Base-by-base conservation (phyloP, 2,113 vertebrate species). In the cat (Felis catus) region DNA sequence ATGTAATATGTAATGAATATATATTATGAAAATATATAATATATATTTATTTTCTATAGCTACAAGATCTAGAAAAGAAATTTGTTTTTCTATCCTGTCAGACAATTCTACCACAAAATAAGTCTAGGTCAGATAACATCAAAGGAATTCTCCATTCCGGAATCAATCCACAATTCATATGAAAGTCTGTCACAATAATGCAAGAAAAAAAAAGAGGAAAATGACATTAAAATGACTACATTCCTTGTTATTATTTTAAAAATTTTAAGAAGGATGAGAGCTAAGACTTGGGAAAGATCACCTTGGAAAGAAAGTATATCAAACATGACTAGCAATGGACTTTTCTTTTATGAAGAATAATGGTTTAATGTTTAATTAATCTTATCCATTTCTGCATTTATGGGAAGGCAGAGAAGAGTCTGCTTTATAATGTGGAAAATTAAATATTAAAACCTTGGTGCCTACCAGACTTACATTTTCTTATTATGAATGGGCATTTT, bases 331-430 rank as follows among this genome's bases (percentile, higher is more conserved):
- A 97, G 97, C 94, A 98, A 98, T 96, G 88, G 92, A 97, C 98
- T 98, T 98, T 98, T 98, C 97, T 98, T 98, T 98, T 98, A 98
- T 48, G 85, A 98, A 98, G 98, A 99, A 98, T 98, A 98, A 99
- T 98, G 98, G 97, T 97, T 98, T 98, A 98, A 98, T 99, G 98
- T 99, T 99, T 99, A 99, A 99, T 99, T 98, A 99, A 99, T 99
- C 98, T 98, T 98, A 98, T 98, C 98, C 98, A 98, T 99, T 99
- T 99, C 98, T 98, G 98, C 98, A 98, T 99, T 99, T 99, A 99
- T 98, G 98, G 98, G 98, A 98, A 98, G 94, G 96, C 65, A 48
- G 97, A 98, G 96, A 98, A 98, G 92, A 98, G 96, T 98, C 98
- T 98, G 98, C 98, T 99, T 99, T 99, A 98, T 98, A 99, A 99